Evolutionary conservation across 2,113 vertebrate genomes (phyloP).

Genomic region (Oenanthe oenanthe): DNA sequence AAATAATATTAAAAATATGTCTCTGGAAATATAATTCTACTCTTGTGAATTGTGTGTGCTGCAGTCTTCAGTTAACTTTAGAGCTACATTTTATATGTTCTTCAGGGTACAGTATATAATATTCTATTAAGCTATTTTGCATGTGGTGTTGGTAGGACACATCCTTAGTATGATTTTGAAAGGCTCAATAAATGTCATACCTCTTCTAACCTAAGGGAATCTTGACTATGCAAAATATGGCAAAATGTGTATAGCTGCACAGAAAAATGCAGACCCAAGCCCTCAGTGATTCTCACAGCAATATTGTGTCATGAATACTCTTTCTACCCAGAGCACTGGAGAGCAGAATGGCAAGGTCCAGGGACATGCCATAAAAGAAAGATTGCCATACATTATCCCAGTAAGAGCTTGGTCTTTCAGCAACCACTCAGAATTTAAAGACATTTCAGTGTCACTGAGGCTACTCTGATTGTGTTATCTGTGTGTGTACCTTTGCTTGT

Average conservation of each 20-base stretch:
- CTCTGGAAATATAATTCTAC: conserved; percentile 14
- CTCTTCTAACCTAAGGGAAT: neutral
- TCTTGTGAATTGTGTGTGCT: neutral
- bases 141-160: neutral
- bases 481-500: neutral
- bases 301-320: neutral
- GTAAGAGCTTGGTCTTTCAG: neutral
- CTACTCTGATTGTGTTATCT: neutral
- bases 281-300: neutral
- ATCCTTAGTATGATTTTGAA: neutral
- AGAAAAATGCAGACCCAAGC: rapidly evolving
- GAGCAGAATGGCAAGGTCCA: neutral
- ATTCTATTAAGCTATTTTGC: neutral
- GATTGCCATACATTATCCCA: neutral
- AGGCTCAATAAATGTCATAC: neutral
- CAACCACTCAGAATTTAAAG: neutral
- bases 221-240: neutral
- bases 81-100: neutral
- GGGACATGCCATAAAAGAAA: neutral
- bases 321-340: neutral
- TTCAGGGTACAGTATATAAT: neutral
- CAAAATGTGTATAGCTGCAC: neutral
- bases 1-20: conserved; percentile 11
- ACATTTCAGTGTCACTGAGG: neutral
- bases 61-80: neutral